Base-by-base conservation (phyloP, 2,888 invertebrate genomes). In the Elegia similella region DNA sequence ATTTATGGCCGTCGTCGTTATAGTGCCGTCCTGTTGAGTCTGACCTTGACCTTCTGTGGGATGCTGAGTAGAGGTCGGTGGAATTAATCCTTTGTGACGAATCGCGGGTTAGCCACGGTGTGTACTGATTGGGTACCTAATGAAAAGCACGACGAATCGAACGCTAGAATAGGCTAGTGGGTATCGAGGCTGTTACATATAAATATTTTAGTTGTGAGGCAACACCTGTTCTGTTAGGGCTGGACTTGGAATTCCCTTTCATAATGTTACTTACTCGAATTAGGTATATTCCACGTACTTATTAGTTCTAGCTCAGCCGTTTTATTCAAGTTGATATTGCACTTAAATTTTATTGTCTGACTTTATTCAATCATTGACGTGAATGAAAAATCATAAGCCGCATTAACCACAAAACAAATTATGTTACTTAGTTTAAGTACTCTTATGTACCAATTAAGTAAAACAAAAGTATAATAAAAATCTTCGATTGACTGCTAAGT, bases 71-170 rank as follows among this genome's bases (percentile, higher is more conserved):
- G 56, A 62, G 61, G 48, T 52, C 56, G 65, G 68, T 70, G 62
- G 63, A 66, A 68, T 73, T 84, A 86, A 89, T 88, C 85, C 83
- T 81, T 82, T 77, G 86, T 84, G 80, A 81, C 88, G 79, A 88
- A 88, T 88, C 68, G 65, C 59, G 50, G 64, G 66, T 86, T 82
- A 69, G 79, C 56, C 68, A 82, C 80, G 81, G 76, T 72, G 73
- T 72, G 66, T 75, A 82, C 83, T 83, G 84, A 87, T 86, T 87
- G 83, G 85, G 73, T 74, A 74, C 65, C 69, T 82, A 77, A 82
- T 81, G 76, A 78, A 80, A 78, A 75, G 74, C 80, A 75, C 69
- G 69, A 62, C 80, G 71, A 82, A 79, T 77, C 68, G 65, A 70
- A 76, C 70, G 67, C 68, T 64, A 65, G 70, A 70, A 76, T 74